Evolutionary conservation across 2,797 vertebrate species (phyloP).

Genomic region (Phyllotis vaccarum): DNA sequence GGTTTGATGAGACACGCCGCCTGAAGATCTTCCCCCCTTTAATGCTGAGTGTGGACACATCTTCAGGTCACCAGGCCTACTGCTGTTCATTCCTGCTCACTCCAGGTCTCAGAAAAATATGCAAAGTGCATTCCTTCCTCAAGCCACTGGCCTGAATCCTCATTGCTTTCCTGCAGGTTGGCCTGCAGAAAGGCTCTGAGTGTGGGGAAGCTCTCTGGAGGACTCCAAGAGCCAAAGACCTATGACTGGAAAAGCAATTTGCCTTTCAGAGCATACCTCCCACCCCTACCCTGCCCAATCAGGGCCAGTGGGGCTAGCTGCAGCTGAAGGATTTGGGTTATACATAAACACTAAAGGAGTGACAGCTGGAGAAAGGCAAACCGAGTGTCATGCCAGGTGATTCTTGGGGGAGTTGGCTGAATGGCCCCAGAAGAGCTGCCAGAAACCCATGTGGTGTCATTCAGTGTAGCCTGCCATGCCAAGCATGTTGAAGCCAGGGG

Average conservation of each 20-base stretch:
- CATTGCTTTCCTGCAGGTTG: background rate
- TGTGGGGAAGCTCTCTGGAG: background rate
- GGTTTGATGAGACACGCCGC: slow-evolving; percentile 39
- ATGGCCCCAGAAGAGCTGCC: background rate
- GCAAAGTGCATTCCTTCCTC: slow-evolving; percentile 20
- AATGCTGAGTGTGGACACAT: background rate
- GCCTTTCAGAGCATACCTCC: slow-evolving; percentile 67
- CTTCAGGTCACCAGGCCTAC: background rate
- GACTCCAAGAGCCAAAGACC: background rate
- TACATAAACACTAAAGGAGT: slow-evolving; percentile 51
- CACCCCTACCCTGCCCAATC: background rate
- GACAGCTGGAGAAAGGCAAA: slow-evolving; percentile 72
- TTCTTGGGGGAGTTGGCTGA: background rate
- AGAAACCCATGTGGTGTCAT: background rate
- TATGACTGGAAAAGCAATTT: slow-evolving; percentile 69
- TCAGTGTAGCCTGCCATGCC: background rate
- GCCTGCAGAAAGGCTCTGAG: background rate
- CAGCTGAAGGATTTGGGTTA: slow-evolving; percentile 46
- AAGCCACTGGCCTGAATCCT: background rate
- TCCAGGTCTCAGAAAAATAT: background rate
- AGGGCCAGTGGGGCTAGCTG: slow-evolving; percentile 59
- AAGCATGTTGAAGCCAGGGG: background rate
- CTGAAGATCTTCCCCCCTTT: background rate
- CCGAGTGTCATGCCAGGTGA: background rate
- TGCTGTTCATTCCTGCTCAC: background rate